Base-by-base conservation (phyloP, 2,113 vertebrate genomes). In the Oceanodroma tethys region DNA sequence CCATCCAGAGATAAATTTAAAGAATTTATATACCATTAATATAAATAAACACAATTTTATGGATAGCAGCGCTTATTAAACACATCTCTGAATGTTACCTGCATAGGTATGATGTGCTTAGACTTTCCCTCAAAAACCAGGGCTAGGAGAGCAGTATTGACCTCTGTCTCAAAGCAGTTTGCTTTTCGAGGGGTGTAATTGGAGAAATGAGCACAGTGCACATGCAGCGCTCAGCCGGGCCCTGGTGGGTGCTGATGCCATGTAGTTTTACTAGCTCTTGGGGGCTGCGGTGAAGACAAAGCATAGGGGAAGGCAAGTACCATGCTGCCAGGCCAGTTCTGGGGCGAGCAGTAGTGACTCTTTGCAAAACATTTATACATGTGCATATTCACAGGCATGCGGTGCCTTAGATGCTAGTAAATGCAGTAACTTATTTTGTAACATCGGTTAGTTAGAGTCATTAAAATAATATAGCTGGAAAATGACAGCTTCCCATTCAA, bases 131-230 rank as follows among this genome's bases (percentile, higher is more conserved):
- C 17, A 88, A 59, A 62, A 75, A 29, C 0, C 9, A 58, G 29
- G 16, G 8, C 12, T 45, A 75, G n/a, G 7, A 30, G 3, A 32
- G 5, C 4, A 23, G 3, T 43, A 7, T 7, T 78, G 25, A 17
- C 9, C 9, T 63, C 21, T 86, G 7, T 11, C 4, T 27, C 53
- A 56, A 53, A 75, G 13, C 21, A 38, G 12, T 36, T 29, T 71
- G 43, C 23, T 23, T 55, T 81, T 60, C 1, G 3, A 59, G 21
- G 10, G 2, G 6, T 2, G 0, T 45, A 71, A 40, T 1, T n/a
- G 13, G 19, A 75, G 47, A 67, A 78, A 56, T 5, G 2, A 87
- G 4, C 7, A 30, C 16, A 27, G 6, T 15, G 27, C 27, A 36
- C 7, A 4, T 25, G 14, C 10, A 21, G 4, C 4, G 1, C 7